phyloP scores from a whole-genome alignment of 1,140 invertebrate genomes.

The Nebria ingens region DNA sequence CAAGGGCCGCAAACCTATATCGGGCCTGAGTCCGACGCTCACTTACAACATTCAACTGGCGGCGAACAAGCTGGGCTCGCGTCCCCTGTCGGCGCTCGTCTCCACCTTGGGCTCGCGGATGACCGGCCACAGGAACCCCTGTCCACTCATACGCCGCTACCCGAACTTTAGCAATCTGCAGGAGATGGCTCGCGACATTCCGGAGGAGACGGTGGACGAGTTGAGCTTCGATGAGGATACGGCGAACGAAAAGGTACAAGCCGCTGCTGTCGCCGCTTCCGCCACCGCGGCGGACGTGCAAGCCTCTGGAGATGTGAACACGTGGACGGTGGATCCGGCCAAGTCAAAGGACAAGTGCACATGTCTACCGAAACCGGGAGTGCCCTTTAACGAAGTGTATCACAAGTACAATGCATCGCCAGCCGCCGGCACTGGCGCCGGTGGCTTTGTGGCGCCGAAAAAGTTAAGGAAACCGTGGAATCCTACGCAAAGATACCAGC shows the following conservation, averaged over 20 bases:
- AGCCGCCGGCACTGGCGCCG: too few species aligned
- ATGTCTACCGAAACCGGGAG: conserved; percentile 20
- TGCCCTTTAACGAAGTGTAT: conserved; percentile 24
- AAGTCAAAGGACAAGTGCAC: conserved; percentile 23
- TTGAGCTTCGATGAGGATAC: not conserved
- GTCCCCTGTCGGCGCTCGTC: conserved; percentile 24
- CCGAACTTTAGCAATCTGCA: conserved; percentile 28
- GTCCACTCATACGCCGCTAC: conserved; percentile 24
- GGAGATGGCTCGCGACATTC: conserved; percentile 28
- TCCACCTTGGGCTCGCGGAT: conserved; percentile 26
- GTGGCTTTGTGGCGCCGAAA: not conserved
- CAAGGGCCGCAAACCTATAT: conserved; percentile 35
- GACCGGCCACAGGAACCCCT: conserved; percentile 17
- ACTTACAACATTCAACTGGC: conserved; percentile 32
- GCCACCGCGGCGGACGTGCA: too few species aligned
- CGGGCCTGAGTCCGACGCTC: conserved; percentile 30
- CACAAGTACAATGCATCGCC: conserved; percentile 20
- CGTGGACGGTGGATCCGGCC: conserved; percentile 23
- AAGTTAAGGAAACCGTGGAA: conserved; percentile 8
- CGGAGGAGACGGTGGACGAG: conserved; percentile 20
- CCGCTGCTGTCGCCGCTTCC: not conserved
- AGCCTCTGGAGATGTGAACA: conserved; percentile 10
- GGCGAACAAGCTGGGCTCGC: conserved; percentile 26
- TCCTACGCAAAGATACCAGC: not conserved
- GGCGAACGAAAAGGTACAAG: conserved; percentile 15